Percentiles rank a stretch among this genome's conserved stretches.
These are phyloP conservation scores for Sciurus niger DNA, from an alignment of 2,113 vertebrate genomes.

Conservation along the genomic window DNA sequence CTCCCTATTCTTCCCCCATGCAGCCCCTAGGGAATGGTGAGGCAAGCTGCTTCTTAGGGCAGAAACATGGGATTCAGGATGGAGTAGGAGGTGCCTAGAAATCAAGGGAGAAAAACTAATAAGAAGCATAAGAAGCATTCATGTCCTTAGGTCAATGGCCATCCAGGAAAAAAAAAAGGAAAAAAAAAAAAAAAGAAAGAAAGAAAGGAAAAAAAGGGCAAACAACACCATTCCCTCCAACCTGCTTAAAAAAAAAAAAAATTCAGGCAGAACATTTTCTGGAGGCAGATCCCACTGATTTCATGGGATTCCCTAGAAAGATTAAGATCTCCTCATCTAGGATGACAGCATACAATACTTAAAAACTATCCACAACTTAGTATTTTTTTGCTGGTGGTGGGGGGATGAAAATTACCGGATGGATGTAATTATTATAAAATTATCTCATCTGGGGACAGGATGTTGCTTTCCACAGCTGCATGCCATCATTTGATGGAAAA, in stretches of 20 bases:
- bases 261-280: background rate
- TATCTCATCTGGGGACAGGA: slow-evolving; percentile 73
- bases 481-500: slow-evolving; percentile 74
- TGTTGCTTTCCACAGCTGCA: slow-evolving; percentile 69
- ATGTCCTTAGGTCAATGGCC: background rate
- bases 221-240: background rate
- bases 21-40: background rate
- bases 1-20: background rate
- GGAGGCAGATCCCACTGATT: background rate
- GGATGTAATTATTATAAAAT: slow-evolving; percentile 71
- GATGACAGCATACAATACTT: background rate
- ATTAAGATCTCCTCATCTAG: background rate
- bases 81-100: background rate
- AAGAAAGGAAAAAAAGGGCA: background rate
- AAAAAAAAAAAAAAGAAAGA: background rate
- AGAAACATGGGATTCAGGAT: background rate
- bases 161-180: background rate
- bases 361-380: slow-evolving; percentile 7
- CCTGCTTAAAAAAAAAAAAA: background rate
- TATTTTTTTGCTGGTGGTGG: background rate
- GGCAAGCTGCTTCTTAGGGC: background rate
- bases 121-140: no score
- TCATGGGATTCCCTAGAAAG: slow-evolving; percentile 30
- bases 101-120: background rate
- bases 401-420: slow-evolving; percentile 21